A percentile compares a stretch with the other conserved stretches of the same genome.
Evolutionary conservation across 1,140 invertebrate genomes (phyloP).

Genomic region (Gryllus bimaculatus): DNA sequence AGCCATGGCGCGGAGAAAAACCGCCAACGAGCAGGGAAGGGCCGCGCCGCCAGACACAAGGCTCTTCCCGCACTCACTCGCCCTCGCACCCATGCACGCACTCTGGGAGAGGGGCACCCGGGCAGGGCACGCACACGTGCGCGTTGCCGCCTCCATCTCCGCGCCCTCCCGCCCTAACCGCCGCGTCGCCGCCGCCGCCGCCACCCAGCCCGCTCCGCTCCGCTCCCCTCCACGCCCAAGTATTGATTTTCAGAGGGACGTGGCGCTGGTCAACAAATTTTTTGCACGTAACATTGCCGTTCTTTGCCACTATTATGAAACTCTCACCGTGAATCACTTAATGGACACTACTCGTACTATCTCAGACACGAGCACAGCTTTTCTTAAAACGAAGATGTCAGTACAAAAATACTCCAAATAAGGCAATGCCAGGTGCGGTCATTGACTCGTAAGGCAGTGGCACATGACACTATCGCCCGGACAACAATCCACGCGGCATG

Average conservation of each 20-base stretch:
- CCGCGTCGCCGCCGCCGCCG: no score
- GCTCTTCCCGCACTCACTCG: background rate
- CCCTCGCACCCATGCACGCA: background rate
- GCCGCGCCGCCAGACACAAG: background rate
- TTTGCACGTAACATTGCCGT: background rate
- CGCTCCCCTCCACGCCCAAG: background rate
- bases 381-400: no score
- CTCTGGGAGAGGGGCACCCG: background rate
- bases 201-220: background rate
- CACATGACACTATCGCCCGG: no score
- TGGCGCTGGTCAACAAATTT: background rate
- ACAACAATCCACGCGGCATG: no score
- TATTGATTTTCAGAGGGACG: background rate
- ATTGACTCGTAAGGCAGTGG: no score
- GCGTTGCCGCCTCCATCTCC: background rate
- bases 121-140: background rate
- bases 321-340: no score
- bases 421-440: no score
- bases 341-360: no score
- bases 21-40: background rate
- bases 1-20: no score
- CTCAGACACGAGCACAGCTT: no score
- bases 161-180: background rate
- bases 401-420: no score
- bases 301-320: background rate